Conservation (phyloP, 2,113 vertebrate species). For the Isurus oxyrinchus region DNA sequence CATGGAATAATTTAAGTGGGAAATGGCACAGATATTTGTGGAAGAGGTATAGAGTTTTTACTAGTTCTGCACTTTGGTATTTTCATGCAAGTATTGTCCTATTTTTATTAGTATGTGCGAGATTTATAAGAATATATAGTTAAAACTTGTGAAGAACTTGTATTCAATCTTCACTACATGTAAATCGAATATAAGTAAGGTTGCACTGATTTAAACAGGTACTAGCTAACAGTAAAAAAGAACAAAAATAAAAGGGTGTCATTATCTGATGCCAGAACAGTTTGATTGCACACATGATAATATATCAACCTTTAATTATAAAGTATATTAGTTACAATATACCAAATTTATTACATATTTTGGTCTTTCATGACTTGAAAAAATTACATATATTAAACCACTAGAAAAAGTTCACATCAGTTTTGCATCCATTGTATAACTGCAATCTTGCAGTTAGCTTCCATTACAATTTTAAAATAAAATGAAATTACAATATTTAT, state of each 20-base stretch:
- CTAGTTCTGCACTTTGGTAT: not conserved
- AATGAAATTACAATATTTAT: slow-evolving; percentile 12
- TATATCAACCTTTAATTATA: slow-evolving; percentile 35
- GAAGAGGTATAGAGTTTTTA: not conserved
- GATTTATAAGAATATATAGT: not conserved
- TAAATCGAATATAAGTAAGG: not conserved
- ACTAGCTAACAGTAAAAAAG: not conserved
- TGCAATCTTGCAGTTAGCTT: not conserved
- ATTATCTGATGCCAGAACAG: not conserved
- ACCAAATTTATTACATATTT: slow-evolving; percentile 33
- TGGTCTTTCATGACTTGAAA: slow-evolving; percentile 26
- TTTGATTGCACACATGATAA: not conserved
- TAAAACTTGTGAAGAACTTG: not conserved
- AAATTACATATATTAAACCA: slow-evolving; percentile 28
- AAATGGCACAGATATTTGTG: not conserved
- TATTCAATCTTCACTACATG: not conserved
- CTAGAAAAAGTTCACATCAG: slow-evolving; percentile 26
- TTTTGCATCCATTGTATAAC: slow-evolving; percentile 13
- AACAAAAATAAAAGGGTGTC: not conserved
- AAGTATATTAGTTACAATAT: slow-evolving; percentile 33
- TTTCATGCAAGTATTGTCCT: not conserved
- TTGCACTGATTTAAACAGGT: not conserved
- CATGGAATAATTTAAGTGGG: not conserved
- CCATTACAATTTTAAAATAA: slow-evolving; percentile 25
- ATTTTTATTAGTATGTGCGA: not conserved